phyloP scores from a whole-genome alignment of 2,113 vertebrate genomes.

The Numenius arquata region DNA sequence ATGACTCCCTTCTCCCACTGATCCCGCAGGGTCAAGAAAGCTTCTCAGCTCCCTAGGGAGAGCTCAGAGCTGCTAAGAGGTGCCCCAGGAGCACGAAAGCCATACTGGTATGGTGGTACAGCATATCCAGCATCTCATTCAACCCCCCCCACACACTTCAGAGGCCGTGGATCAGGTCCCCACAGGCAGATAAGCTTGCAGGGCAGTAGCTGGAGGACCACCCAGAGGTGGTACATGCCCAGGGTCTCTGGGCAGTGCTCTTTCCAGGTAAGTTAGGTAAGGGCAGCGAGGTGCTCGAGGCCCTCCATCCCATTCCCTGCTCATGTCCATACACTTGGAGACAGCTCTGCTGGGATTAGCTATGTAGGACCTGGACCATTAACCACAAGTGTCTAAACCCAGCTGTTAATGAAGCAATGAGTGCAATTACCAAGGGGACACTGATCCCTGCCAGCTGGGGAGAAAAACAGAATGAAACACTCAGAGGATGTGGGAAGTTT shows the following conservation, averaged over 20 bases:
- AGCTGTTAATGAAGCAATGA: not conserved
- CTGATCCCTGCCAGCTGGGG: not conserved
- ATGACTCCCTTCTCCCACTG: not conserved
- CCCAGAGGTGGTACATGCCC: not conserved
- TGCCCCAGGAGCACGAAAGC: not conserved
- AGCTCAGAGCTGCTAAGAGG: not conserved
- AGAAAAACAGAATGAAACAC: not conserved
- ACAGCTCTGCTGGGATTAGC: not conserved
- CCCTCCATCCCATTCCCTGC: not conserved
- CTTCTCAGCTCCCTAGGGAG: not conserved
- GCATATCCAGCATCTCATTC: not conserved
- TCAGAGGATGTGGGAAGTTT: not conserved
- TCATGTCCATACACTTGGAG: not conserved
- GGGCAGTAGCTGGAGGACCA: not conserved
- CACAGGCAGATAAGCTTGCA: rapidly evolving
- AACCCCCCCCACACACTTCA: rapidly evolving
- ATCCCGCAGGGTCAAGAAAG: not conserved
- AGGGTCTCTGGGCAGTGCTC: rapidly evolving
- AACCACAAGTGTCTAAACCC: not conserved
- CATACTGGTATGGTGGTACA: rapidly evolving
- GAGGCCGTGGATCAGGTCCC: not conserved
- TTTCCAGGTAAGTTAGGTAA: not conserved
- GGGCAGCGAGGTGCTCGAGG: rapidly evolving
- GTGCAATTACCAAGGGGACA: not conserved
- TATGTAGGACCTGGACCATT: not conserved